Conservation (phyloP, 2,888 invertebrate species). For the Labia minor region DNA sequence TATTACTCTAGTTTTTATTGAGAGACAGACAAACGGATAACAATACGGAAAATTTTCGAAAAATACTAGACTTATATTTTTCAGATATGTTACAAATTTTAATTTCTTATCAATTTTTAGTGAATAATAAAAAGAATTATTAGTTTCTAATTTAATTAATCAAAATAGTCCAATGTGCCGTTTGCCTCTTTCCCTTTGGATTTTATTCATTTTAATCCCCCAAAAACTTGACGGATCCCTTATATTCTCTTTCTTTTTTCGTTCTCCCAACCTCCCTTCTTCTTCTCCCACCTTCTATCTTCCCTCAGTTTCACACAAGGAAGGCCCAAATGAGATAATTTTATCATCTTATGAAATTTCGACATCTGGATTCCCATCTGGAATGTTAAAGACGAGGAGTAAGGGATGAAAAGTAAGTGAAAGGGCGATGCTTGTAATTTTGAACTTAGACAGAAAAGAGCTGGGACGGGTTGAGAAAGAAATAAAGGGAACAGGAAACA, state of each 20-base stretch:
- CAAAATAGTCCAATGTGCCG: background rate
- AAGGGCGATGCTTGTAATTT: background rate
- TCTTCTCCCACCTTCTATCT: background rate
- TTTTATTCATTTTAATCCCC: background rate
- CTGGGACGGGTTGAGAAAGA: too few relatives aligned
- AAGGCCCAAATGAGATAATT: conserved; percentile 7
- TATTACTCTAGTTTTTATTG: too few relatives aligned
- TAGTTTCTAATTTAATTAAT: too few relatives aligned
- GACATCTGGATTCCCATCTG: conserved; percentile 13
- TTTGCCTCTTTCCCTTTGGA: background rate
- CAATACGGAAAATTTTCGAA: too few relatives aligned
- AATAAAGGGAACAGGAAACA: background rate
- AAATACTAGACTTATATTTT: too few relatives aligned
- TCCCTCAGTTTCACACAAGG: background rate
- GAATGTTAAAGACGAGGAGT: background rate
- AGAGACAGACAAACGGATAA: too few relatives aligned
- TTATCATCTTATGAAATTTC: conserved; percentile 13
- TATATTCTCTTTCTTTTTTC: too few relatives aligned
- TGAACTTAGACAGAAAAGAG: background rate
- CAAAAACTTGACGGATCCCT: too few relatives aligned
- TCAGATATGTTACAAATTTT: too few relatives aligned
- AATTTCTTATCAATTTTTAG: too few relatives aligned
- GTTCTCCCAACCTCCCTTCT: background rate
- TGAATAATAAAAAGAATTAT: too few relatives aligned
- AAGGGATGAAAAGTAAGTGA: background rate